Base-by-base conservation (phyloP, 2,113 vertebrate species). In the Tyrannus savana region DNA sequence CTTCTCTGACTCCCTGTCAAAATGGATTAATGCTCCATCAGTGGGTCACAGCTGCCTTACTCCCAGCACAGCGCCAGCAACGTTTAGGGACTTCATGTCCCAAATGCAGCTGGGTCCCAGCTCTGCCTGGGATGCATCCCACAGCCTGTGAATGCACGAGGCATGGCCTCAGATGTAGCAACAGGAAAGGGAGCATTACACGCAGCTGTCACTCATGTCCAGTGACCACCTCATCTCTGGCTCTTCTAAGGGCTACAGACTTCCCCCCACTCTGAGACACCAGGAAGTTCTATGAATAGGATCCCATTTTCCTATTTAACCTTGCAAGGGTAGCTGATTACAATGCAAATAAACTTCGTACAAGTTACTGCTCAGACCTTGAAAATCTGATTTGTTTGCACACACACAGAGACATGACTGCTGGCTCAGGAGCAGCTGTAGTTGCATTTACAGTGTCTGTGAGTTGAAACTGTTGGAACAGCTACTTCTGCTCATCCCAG, bases 201-300 rank as follows among this genome's bases (percentile, higher is more conserved):
- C 0, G 0, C 69, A 81, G 46, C 0, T 0, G 22, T 67, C 42
- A 67, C 52, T 62, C 28, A 2, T 4, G 22, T 19, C 56, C 46
- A 52, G 30, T 3, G 18, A 19, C 27, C 37, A 60, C 4, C 33
- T 67, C 28, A 49, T 27, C 25, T 58, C 71, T 7, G 24, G 12
- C 28, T 63, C 42, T 21, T 63, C 16, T 37, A 42, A 60, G 14
- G 12, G 21, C 17, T 37, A 27, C 2, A 86, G 41, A 41, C 10
- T 15, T 19, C 9, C 1, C 3, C 2, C 9, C 22, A 15, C 6
- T 7, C 4, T 9, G 15, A 77, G 46, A 72, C 27, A 66, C 19
- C 19, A 58, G 14, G 24, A 74, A 67, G 52, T 13, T 47, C 10
- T 52, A 27, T 14, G 13, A 64, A 35, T 9, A 73, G 12, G 33